These are phyloP conservation scores for Tineola bisselliella DNA, from an alignment of 2,888 invertebrate species.

Conservation along the genomic window DNA sequence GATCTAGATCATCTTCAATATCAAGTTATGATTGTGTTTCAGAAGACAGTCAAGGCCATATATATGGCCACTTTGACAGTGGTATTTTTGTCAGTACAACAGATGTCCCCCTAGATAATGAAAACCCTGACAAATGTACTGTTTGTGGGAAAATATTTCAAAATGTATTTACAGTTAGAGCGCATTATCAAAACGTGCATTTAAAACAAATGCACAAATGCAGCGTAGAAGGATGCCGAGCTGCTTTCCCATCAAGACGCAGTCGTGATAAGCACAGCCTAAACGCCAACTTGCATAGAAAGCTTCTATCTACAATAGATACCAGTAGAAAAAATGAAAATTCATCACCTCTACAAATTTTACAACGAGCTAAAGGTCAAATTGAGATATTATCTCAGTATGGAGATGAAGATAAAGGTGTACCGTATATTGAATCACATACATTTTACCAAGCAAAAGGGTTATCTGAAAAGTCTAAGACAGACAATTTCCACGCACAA, in stretches of 20 bases:
- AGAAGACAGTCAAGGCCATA: slow-evolving; percentile 71
- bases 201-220: slow-evolving; percentile 96
- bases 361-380: slow-evolving; percentile 74
- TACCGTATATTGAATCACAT: slow-evolving; percentile 67
- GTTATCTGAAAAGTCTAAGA: slow-evolving; percentile 36
- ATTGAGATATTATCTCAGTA: slow-evolving; percentile 81
- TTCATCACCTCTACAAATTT: slow-evolving; percentile 42
- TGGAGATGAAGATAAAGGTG: slow-evolving; percentile 75
- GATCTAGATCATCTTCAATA: slow-evolving; percentile 70
- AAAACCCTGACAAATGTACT: slow-evolving; percentile 90
- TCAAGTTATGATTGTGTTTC: slow-evolving; percentile 67
- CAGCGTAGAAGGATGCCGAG: slow-evolving; percentile 93
- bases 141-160: slow-evolving; percentile 94
- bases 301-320: slow-evolving; percentile 79
- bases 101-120: slow-evolving; percentile 90
- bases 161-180: slow-evolving; percentile 92
- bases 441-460: slow-evolving; percentile 51
- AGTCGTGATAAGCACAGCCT: slow-evolving; percentile 93
- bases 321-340: slow-evolving; percentile 41
- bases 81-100: slow-evolving; percentile 76
- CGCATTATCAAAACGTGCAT: slow-evolving; percentile 95
- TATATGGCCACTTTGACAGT: slow-evolving; percentile 78
- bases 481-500: slow-evolving; percentile 29
- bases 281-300: slow-evolving; percentile 90
- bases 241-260: slow-evolving; percentile 92